Percentiles rank a stretch among this genome's conserved stretches.
phyloP scores from a whole-genome alignment of 2,113 vertebrate genomes.

The Labeo rohita region DNA sequence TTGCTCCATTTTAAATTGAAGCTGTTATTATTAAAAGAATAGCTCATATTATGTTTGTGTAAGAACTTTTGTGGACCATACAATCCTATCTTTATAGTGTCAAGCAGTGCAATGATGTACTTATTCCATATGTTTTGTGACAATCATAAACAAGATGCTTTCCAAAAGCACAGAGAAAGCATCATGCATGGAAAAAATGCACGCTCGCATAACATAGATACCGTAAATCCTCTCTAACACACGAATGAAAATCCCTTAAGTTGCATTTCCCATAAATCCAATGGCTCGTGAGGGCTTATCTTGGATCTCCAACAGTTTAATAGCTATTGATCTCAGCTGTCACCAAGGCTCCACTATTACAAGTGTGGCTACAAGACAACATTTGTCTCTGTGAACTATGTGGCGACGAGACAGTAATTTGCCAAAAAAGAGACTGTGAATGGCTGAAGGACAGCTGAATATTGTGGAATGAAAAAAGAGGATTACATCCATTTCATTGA shows the following conservation, averaged over 20 bases:
- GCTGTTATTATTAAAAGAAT: background rate
- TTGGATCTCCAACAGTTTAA: slow-evolving; percentile 29
- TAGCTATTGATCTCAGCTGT: slow-evolving; percentile 40
- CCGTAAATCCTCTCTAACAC: background rate
- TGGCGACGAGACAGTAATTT: background rate
- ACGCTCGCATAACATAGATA: background rate
- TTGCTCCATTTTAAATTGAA: background rate
- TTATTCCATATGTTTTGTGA: background rate
- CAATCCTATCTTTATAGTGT: background rate
- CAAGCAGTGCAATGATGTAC: background rate
- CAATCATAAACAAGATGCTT: background rate
- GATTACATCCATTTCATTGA: slow-evolving; percentile 29
- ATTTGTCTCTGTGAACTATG: slow-evolving; percentile 24
- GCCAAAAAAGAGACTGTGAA: background rate
- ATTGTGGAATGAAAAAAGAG: slow-evolving; percentile 15
- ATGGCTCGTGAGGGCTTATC: slow-evolving; percentile 14
- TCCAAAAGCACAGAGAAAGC: slow-evolving; percentile 3
- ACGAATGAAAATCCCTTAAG: slow-evolving; percentile 6
- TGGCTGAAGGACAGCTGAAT: slow-evolving; percentile 6
- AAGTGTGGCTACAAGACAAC: slow-evolving; percentile 18
- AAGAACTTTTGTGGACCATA: background rate
- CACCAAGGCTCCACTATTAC: slow-evolving; percentile 1
- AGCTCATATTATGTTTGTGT: background rate
- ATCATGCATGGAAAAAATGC: slow-evolving; percentile 22
- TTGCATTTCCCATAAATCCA: slow-evolving; percentile 15